Percentiles rank a stretch among this genome's conserved stretches.
Evolutionary conservation across 1,140 invertebrate genomes (phyloP).

Genomic region (Amyelois transitella): DNA sequence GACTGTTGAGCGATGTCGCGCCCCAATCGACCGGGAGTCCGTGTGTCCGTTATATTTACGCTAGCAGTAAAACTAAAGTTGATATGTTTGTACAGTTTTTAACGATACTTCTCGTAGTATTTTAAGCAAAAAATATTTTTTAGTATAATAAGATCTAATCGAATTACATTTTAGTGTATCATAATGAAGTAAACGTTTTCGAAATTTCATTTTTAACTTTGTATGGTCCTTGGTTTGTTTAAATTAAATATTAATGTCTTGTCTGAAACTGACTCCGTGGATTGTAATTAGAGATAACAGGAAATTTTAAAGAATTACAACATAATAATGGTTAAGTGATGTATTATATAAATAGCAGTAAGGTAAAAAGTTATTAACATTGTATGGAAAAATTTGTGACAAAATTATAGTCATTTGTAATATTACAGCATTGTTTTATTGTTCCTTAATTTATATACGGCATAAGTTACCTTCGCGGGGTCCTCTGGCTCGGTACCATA

Average conservation of each 20-base stretch:
- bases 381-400: slow-evolving; percentile 73
- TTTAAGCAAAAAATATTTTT: slow-evolving; percentile 70
- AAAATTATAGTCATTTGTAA: slow-evolving; percentile 75
- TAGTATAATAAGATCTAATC: slow-evolving; percentile 72
- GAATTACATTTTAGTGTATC: slow-evolving; percentile 70
- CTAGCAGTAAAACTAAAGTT: slow-evolving; percentile 43
- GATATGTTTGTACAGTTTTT: slow-evolving; percentile 72
- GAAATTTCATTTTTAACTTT: slow-evolving; percentile 55
- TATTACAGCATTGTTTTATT: slow-evolving; percentile 69
- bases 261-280: slow-evolving; percentile 58
- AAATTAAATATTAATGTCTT: slow-evolving; percentile 47
- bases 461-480: neutral
- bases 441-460: neutral
- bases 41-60: slow-evolving; percentile 43
- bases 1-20: slow-evolving; percentile 42
- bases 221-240: slow-evolving; percentile 39
- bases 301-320: slow-evolving; percentile 69
- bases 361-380: slow-evolving; percentile 74
- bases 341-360: slow-evolving; percentile 73
- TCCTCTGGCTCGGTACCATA: too few species aligned
- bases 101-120: slow-evolving; percentile 67
- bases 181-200: slow-evolving; percentile 54
- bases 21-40: slow-evolving; percentile 21
- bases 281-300: slow-evolving; percentile 67
- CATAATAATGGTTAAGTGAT: slow-evolving; percentile 67